Evolutionary conservation across 2,113 vertebrate species (phyloP), one percentile per base, ranked within the genome.

Genomic region (Tamias sibiricus): DNA sequence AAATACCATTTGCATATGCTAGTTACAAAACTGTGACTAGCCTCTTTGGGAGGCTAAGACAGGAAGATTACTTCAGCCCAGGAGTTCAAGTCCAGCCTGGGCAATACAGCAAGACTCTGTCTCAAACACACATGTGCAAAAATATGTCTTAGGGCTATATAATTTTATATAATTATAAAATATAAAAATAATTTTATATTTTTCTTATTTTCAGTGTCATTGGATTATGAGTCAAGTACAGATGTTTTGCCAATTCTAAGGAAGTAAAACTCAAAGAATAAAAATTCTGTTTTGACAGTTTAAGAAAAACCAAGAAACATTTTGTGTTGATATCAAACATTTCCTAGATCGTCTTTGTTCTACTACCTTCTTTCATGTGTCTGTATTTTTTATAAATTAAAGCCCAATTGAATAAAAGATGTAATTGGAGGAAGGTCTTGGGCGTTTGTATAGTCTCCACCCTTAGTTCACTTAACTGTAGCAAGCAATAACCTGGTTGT

Each of bases 201-300:
- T 86, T 42, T 90, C 13, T 17, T 76, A 0, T 86, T 94, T 89
- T 86, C 44, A 54, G 42, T 42, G 19, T 12, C 35, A 80, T 44
- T 44, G 16, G 62, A 74, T 79, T 92, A 95, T 68, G 68, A 94
- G 90, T 93, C 71, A 47, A 79, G 59, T 95, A 79, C 9, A 95
- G 28, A 68, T 68, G 7, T 94, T 95, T 87, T 83, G 24, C 30
- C 59, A 94, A 40, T 52, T 75, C 54, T 54, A 42, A 68, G 71
- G 22, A 85, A 95, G 79, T 96, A 47, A 90, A 71, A 80, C 54
- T 87, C 82, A 40, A 40, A 68, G 37, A 95, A 35, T 59, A 59
- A 37, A 94, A 74, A 91, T 91, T 35, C 11, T 72, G 44, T 35
- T 47, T 81, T 85, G 20, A 84, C 74, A 85, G 57, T 91, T 85